These are phyloP conservation scores for Microplitis mediator DNA, from an alignment of 1,140 invertebrate genomes.

Conservation along the genomic window DNA sequence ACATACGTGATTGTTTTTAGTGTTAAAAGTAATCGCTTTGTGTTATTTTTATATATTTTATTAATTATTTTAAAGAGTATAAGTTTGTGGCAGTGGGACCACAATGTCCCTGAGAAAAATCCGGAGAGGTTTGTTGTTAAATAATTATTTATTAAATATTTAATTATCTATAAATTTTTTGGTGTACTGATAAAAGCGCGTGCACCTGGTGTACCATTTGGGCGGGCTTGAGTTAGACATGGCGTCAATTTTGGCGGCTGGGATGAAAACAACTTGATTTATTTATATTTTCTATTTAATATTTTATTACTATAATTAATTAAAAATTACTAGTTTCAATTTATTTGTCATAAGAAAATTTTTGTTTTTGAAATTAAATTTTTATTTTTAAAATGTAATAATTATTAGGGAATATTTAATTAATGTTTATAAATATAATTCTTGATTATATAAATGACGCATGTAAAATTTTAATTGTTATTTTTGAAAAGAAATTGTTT, in stretches of 20 bases:
- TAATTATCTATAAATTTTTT: neutral
- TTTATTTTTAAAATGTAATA: too few species aligned
- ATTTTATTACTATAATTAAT: too few species aligned
- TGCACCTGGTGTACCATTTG: slow-evolving; percentile 27
- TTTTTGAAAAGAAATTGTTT: too few species aligned
- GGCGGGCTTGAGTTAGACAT: slow-evolving; percentile 39
- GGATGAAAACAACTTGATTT: slow-evolving; percentile 25
- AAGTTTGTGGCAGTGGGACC: neutral
- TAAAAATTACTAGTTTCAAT: too few species aligned
- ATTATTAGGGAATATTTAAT: too few species aligned
- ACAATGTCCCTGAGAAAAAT: slow-evolving; percentile 42
- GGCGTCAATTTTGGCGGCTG: slow-evolving; percentile 40
- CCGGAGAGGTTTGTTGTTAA: slow-evolving; percentile 35
- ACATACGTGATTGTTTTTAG: slow-evolving; percentile 1
- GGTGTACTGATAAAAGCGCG: neutral
- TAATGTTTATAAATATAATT: too few species aligned
- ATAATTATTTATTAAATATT: neutral
- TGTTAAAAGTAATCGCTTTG: neutral
- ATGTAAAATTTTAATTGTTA: too few species aligned
- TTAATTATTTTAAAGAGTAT: neutral
- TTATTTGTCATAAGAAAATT: too few species aligned
- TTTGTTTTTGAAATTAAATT: too few species aligned
- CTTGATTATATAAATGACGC: too few species aligned
- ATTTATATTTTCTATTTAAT: neutral
- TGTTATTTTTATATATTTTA: neutral